Conservation (phyloP, 92 coral and sea anemone species). For the Zoanthus sansibaricus region DNA sequence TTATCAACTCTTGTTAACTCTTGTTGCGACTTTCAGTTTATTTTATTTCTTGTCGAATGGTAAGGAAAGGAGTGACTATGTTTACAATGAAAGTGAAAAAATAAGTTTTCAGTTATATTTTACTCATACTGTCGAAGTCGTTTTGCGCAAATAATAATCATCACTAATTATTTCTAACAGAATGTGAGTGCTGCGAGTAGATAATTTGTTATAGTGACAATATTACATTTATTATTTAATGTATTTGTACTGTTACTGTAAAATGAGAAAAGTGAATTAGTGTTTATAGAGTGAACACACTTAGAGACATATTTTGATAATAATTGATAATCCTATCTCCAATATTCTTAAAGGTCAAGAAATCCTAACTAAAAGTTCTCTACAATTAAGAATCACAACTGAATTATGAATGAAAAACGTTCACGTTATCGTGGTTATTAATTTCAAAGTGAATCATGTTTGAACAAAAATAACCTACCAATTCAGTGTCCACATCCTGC, state of each 20-base stretch:
- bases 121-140: neutral
- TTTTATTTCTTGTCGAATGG: neutral
- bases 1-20: neutral
- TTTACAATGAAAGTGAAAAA: neutral
- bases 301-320: too few relatives aligned
- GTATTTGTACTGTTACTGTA: too few relatives aligned
- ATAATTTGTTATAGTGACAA: neutral
- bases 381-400: too few relatives aligned
- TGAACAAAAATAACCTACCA: neutral
- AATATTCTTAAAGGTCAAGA: too few relatives aligned
- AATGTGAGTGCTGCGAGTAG: too few relatives aligned
- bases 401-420: neutral
- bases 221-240: too few relatives aligned
- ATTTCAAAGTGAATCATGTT: neutral
- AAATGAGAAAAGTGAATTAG: too few relatives aligned
- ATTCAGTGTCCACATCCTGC: neutral
- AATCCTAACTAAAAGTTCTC: too few relatives aligned
- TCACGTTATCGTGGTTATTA: neutral
- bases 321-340: too few relatives aligned
- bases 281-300: too few relatives aligned
- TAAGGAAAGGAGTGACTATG: neutral
- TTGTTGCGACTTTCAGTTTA: neutral
- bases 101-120: conserved; percentile 1
- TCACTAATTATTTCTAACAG: too few relatives aligned
- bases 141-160: neutral